Evolutionary conservation across 2,113 vertebrate genomes (phyloP), one percentile per base, ranked within the genome.

Genomic region (Calypte anna): DNA sequence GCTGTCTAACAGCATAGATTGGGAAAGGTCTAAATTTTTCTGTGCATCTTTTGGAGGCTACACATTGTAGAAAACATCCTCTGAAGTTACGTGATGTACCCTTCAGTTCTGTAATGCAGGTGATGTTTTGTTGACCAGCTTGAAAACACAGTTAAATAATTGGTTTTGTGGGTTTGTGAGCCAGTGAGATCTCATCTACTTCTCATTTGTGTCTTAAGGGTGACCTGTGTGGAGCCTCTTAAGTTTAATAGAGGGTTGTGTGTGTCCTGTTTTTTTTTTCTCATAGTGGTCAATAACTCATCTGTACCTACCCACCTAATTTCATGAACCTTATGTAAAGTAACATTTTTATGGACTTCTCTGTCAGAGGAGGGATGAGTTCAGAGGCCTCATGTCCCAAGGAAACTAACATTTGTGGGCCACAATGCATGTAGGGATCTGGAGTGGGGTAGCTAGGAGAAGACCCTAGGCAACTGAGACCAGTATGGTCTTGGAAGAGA

Each of bases 391-490:
- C 4, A 3, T 21, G 7, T 51, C 30, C 27, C 43, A 33, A 46
- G n/a, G 27, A 50, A 79, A 67, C 2, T 25, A 40, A 24, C 36
- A 1, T 28, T 43, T 84, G 51, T 63, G 24, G 53, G 12, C 27
- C 15, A 21, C 3, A 4, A 31, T 20, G 23, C 25, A 12, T 4
- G 1, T 25, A 27, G 22, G 5, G 6, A 54, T 38, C 11, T 1
- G 27, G 48, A 75, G 21, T 7, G 23, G 16, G 62, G 14, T 20
- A 77, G 30, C n/a, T 43, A 46, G 17, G 9, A 74, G 64, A 91
- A 62, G n/a, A 67, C 22, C 19, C 53, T 19, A 66, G 36, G 21
- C 27, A 18, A 5, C 24, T 77, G 64, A 48, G 73, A 10, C 28
- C 17, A 31, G 1, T 20, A 59, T 30, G 7, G 5, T 73, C 43